phyloP scores from a whole-genome alignment of 2,797 vertebrate genomes.

The Mormyrus hasselquistii region DNA sequence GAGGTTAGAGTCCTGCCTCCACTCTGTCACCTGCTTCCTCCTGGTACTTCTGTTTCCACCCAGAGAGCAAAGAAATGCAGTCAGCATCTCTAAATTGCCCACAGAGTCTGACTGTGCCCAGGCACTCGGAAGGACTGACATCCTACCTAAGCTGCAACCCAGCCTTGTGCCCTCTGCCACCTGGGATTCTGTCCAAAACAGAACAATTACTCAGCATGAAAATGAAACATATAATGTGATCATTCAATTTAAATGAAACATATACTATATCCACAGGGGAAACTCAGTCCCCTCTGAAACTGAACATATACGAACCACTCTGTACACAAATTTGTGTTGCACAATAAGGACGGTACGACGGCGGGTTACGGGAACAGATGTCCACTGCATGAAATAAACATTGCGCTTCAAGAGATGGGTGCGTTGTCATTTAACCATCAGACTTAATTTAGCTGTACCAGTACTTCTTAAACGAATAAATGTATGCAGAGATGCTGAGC shows the following conservation, averaged over 20 bases:
- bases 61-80: neutral
- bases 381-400: neutral
- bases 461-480: neutral
- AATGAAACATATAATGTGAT: neutral
- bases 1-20: neutral
- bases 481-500: neutral
- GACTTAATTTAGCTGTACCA: neutral
- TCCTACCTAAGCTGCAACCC: neutral
- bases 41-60: neutral
- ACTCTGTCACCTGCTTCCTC: neutral
- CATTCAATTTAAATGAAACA: neutral
- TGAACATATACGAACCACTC: conserved; percentile 84
- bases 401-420: neutral
- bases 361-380: neutral
- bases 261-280: conserved; percentile 80
- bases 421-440: neutral
- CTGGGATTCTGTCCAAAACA: neutral
- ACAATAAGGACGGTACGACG: conserved; percentile 20
- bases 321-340: conserved; percentile 82
- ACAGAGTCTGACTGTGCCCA: neutral
- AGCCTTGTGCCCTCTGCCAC: neutral
- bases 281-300: conserved; percentile 68
- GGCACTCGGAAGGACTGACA: neutral
- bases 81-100: neutral
- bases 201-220: neutral